These are phyloP conservation scores for Porites divaricata DNA, from an alignment of 92 coral and sea anemone species.

Conservation along the genomic window DNA sequence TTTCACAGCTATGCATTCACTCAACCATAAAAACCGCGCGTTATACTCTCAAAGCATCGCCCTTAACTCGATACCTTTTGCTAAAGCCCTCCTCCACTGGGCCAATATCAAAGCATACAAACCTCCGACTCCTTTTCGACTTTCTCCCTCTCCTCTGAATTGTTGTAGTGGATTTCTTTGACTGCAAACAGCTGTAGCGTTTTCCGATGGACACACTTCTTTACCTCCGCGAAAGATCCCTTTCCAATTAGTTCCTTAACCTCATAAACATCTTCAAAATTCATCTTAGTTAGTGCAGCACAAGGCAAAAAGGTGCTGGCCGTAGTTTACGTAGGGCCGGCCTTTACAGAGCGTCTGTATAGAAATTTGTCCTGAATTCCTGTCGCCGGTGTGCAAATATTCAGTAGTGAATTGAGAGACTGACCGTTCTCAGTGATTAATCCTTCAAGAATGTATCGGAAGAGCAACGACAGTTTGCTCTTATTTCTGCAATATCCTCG, in stretches of 20 bases:
- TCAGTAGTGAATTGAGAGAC: neutral
- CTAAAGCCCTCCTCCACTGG: too few species aligned
- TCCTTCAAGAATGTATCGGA: conserved; percentile 43
- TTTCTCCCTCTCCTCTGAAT: conserved; percentile 66
- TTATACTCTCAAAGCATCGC: neutral
- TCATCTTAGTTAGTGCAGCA: conserved; percentile 33
- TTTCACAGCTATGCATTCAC: neutral
- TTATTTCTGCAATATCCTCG: conserved; percentile 5
- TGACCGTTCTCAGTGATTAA: neutral
- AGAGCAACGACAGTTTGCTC: conserved; percentile 22
- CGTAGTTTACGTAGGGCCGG: neutral
- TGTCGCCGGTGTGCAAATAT: neutral
- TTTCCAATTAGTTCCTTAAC: conserved; percentile 81
- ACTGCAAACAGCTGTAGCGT: conserved; percentile 88
- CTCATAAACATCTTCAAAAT: conserved; percentile 80
- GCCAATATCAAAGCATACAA: neutral
- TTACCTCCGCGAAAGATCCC: conserved; percentile 92
- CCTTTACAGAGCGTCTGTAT: neutral
- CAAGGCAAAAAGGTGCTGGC: neutral
- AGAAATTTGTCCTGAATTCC: neutral
- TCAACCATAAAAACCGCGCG: neutral
- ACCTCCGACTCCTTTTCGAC: conserved; percentile 87
- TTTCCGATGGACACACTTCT: conserved; percentile 73
- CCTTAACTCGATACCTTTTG: conserved; percentile 11
- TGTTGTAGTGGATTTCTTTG: conserved; percentile 72